Base-by-base conservation (phyloP, 2,113 vertebrate genomes). In the Polyodon spathula region DNA sequence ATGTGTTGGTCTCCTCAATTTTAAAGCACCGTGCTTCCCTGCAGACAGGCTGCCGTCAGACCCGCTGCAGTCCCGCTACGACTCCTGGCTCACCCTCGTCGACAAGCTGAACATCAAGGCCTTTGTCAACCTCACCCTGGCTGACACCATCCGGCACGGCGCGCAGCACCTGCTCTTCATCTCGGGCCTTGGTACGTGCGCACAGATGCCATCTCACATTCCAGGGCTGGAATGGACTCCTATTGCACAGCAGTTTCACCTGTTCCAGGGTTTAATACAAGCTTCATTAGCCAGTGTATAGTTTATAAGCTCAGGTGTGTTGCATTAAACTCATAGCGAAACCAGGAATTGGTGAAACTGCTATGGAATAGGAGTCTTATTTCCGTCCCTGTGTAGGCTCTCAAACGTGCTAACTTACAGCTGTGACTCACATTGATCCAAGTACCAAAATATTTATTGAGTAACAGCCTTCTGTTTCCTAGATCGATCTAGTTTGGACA, bases 131-230 rank as follows among this genome's bases (percentile, higher is more conserved):
- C 78, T 95, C 69, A 95, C 92, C 0, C 73, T 95, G 15, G 85
- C 92, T 0, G 78, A 88, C 66, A 90, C 92, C 0, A 85, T 95
- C 37, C 80, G 91, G 27, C 88, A 90, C 0, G 93, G 93, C 0
- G 83, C 91, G 37, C 92, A 92, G 38, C 92, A 95, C 71, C 84
- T 95, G 55, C 90, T 95, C 73, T 94, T 93, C 81, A 93, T 93
- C 70, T 92, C 92, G 5, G 92, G 92, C 62, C 82, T 95, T 1
- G 92, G 93, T 95, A 72, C 83, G 88, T 81, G 10, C 16, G 27
- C 3, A 58, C 48, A n/a, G n/a, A 6, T 27, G 27, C 12, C 59
- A 15, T 37, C 10, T 46, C 6, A 8, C 14, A 10, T 2, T 5
- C 37, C 2, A 46, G 58, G 55, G 39, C 14, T 9, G 3, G 37